Base-by-base conservation (phyloP, 2,113 vertebrate species). In the Atrichornis clamosus region DNA sequence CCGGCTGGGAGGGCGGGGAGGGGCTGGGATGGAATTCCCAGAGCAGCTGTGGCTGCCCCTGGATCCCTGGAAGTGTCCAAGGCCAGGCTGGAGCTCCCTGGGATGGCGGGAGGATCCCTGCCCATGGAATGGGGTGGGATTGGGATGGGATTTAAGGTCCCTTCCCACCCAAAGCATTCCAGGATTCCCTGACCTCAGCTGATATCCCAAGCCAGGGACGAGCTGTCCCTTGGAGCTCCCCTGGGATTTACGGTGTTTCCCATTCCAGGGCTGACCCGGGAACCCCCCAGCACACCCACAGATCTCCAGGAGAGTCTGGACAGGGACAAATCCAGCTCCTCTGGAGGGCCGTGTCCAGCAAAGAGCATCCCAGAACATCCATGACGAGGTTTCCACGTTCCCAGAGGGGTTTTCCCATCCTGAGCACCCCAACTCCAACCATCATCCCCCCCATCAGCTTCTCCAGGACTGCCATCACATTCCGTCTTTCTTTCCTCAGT, bases 21-120 rank as follows among this genome's bases (percentile, higher is more conserved):
- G 37, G 15, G 8, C 22, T 53, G 76, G 47, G 22, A 6, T 79
- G 32, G 13, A 56, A 73, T 42, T 56, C 5, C 19, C 60, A 55
- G 76, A 65, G 9, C 2, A 53, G 28, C 49, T 53, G 49, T 10
- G 68, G 49, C 27, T 72, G 68, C 4, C 58, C 59, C 78, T 56
- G 63, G n/a, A 60, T 35, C 60, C 50, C 70, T 75, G 70, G 41
- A 0, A 75, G 1, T 58, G 60, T 0, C 50, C 83, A 13, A 65
- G 42, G 42, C 28, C 60, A 6, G 70, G 23, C 0, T 39, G 58
- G 80, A 72, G 0, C 39, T 0, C 0, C 6, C 41, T 74, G 41
- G 50, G 41, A 46, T 0, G 0, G 9, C 24, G 35, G 24, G 5
- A 53, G 16, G 3, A 7, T 41, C 58, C 58, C 58, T 37, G n/a